A percentile compares a stretch with the other conserved stretches of the same genome.
Conservation (phyloP, 2,888 invertebrate genomes). For the Sepiola atlantica region DNA sequence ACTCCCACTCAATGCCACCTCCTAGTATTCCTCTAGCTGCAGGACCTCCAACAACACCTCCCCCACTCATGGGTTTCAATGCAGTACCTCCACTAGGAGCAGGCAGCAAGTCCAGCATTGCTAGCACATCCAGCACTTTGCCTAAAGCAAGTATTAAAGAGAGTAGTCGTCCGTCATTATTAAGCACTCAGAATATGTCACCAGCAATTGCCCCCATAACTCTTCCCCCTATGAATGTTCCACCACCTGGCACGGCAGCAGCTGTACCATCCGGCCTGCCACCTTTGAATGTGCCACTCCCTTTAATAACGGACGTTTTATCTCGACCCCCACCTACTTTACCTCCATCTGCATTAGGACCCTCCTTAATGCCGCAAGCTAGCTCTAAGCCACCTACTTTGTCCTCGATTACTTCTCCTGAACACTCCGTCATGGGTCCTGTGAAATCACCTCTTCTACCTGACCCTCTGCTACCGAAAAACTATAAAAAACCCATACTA, state of each 20-base stretch:
- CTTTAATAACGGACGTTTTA: constrained; percentile 51
- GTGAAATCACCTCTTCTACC: neutral
- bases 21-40: constrained; percentile 41
- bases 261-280: constrained; percentile 50
- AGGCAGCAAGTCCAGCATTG: neutral
- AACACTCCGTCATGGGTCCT: neutral
- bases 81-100: constrained; percentile 54
- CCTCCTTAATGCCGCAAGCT: constrained; percentile 44
- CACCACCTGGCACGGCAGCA: constrained; percentile 51
- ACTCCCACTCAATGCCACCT: neutral
- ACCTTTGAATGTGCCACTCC: constrained; percentile 44
- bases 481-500: neutral
- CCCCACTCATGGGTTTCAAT: constrained; percentile 51
- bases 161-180: neutral
- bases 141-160: constrained; percentile 24
- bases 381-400: constrained; percentile 47
- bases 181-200: neutral
- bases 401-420: constrained; percentile 17
- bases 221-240: constrained; percentile 50
- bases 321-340: constrained; percentile 52
- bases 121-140: constrained; percentile 5
- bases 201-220: constrained; percentile 45
- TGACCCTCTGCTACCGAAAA: neutral
- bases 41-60: neutral
- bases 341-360: constrained; percentile 51